These are phyloP conservation scores for Scopus umbretta DNA, from an alignment of 2,113 vertebrate genomes.

Conservation along the genomic window DNA sequence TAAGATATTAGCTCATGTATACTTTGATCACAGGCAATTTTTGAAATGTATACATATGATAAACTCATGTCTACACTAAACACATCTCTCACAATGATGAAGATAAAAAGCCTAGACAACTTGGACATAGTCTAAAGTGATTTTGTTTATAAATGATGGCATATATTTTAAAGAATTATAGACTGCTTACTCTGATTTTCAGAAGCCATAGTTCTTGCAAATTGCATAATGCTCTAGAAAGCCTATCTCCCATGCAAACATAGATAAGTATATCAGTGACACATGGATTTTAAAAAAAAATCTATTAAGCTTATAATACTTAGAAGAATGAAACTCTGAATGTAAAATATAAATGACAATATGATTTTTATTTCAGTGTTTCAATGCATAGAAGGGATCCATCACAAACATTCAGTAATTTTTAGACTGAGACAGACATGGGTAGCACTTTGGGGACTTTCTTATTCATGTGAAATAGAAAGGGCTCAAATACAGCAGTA, in stretches of 20 bases:
- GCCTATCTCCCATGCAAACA: neutral
- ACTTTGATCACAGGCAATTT: neutral
- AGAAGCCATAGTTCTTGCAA: neutral
- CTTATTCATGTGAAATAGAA: too few species aligned
- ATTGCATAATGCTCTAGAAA: neutral
- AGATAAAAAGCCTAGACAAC: neutral
- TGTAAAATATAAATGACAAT: too few species aligned
- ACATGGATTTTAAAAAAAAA: too few species aligned
- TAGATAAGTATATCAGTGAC: neutral
- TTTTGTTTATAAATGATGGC: neutral
- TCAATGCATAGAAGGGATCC: too few species aligned
- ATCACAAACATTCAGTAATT: too few species aligned
- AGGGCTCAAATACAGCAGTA: too few species aligned
- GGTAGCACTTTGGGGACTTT: too few species aligned
- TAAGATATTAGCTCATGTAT: neutral
- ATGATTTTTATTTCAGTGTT: too few species aligned
- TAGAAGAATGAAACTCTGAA: too few species aligned
- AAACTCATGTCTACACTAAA: neutral
- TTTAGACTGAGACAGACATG: too few species aligned
- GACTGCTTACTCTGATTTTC: neutral
- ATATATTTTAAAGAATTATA: neutral
- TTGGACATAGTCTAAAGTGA: too few species aligned
- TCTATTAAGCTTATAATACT: too few species aligned
- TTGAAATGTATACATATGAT: neutral
- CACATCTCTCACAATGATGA: neutral